A percentile compares a stretch with the other conserved stretches of the same genome.
Conservation (phyloP, 2,888 invertebrate species). For the Venustoraphidia nigricollis region DNA sequence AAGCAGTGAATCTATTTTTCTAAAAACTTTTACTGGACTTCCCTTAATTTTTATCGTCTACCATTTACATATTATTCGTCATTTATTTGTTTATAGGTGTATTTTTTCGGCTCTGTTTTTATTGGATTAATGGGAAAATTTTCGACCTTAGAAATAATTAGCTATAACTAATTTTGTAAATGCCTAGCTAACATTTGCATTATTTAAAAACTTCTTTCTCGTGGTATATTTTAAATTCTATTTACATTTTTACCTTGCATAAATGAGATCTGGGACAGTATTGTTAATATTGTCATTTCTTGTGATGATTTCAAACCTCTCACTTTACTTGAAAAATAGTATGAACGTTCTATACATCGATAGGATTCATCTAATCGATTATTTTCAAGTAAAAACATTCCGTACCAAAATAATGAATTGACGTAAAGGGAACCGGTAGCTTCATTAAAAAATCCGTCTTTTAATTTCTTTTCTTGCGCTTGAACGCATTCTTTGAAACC, state of each 20-base stretch:
- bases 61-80: too few species aligned
- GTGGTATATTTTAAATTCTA: background rate
- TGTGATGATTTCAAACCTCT: conserved; percentile 27
- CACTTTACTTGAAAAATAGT: conserved; percentile 25
- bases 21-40: too few species aligned
- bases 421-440: conserved; percentile 28
- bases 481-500: conserved; percentile 28
- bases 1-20: too few species aligned
- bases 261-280: conserved; percentile 21
- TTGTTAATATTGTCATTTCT: conserved; percentile 30
- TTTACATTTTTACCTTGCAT: conserved; percentile 5
- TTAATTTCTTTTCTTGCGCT: conserved; percentile 24
- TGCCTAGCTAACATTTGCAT: too few species aligned
- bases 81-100: too few species aligned
- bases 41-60: too few species aligned
- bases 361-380: conserved; percentile 20
- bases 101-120: too few species aligned
- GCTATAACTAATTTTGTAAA: too few species aligned
- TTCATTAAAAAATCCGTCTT: conserved; percentile 23
- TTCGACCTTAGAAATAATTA: too few species aligned
- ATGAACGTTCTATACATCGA: conserved; percentile 23
- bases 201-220: too few species aligned
- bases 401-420: conserved; percentile 31
- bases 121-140: too few species aligned
- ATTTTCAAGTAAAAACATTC: conserved; percentile 25